phyloP scores from a whole-genome alignment of 2,888 invertebrate species.

The Rhaphigaster nebulosa region DNA sequence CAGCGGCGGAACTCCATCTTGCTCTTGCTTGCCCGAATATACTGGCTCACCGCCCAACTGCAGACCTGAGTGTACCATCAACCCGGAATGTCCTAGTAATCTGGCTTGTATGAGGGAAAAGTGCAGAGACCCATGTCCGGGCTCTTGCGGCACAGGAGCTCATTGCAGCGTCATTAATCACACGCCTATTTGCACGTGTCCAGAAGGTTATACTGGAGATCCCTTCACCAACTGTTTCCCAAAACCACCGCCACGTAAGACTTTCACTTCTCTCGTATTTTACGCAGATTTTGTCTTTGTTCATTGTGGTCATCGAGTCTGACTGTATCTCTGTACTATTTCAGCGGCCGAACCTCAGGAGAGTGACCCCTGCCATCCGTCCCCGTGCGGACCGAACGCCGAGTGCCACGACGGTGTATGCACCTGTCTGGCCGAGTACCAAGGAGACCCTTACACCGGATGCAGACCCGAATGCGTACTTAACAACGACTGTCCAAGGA shows the following conservation, averaged over 20 bases:
- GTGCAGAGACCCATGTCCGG: slow-evolving; percentile 85
- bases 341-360: slow-evolving; percentile 68
- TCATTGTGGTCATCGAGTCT: neutral
- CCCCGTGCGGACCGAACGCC: slow-evolving; percentile 85
- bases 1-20: slow-evolving; percentile 83
- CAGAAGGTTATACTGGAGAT: slow-evolving; percentile 73
- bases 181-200: slow-evolving; percentile 74
- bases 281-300: neutral
- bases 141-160: slow-evolving; percentile 81
- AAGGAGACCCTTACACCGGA: slow-evolving; percentile 82
- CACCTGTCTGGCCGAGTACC: slow-evolving; percentile 80
- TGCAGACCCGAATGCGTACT: slow-evolving; percentile 85
- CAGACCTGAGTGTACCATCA: slow-evolving; percentile 88
- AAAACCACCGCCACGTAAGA: slow-evolving; percentile 67
- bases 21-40: slow-evolving; percentile 84
- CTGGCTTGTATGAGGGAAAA: slow-evolving; percentile 81
- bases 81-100: slow-evolving; percentile 84
- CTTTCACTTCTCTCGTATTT: neutral
- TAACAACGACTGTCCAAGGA: slow-evolving; percentile 77
- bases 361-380: slow-evolving; percentile 81
- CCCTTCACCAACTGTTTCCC: slow-evolving; percentile 72
- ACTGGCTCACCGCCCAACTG: slow-evolving; percentile 86
- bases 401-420: slow-evolving; percentile 84
- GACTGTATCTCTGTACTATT: neutral
- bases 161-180: slow-evolving; percentile 76